Evolutionary conservation across 2,113 vertebrate species (phyloP), one percentile per base, ranked within the genome.

Genomic region (Promerops cafer): DNA sequence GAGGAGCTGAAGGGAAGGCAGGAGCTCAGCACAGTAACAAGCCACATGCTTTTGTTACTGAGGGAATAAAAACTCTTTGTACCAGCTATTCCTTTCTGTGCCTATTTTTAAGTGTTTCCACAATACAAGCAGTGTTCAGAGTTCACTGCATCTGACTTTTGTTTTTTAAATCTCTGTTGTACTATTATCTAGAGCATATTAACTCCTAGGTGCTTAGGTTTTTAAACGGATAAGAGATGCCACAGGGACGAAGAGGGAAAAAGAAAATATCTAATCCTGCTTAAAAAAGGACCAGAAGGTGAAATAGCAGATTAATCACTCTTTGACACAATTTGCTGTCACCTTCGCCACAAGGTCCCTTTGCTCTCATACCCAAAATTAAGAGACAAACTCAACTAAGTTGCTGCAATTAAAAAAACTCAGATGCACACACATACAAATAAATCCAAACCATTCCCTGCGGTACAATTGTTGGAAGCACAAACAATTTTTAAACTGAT

Each of bases 301-400:
- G 87, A 94, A 96, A 93, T 77, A 92, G 40, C 28, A 83, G 93
- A 95, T 93, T 92, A 95, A 95, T 96, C 64, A 65, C 52, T 95
- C 90, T 87, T 92, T 89, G 92, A 93, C 64, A 92, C 79, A 88
- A 88, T 92, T 91, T 95, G 44, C 75, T 88, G 53, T 83, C 84
- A 76, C 89, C 75, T 92, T 93, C 68, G 83, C 75, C 37, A 40
- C 42, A 87, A 89, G 47, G 63, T 95, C 84, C 84, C 93, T 95
- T 87, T 93, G 40, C 57, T 86, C 52, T 81, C 52, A 59, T 84
- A 78, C n/a, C 11, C n/a, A 49, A 80, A 94, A 94, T 80, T 69
- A 93, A 86, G 83, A 89, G 35, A 79, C n/a, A 91, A 84, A 78
- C 63, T 66, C 11, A 1, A 42, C 39, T 66, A 74, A 88, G 79